Conservation (phyloP, 2,888 invertebrate species). For the Harpagoxenus sublaevis region DNA sequence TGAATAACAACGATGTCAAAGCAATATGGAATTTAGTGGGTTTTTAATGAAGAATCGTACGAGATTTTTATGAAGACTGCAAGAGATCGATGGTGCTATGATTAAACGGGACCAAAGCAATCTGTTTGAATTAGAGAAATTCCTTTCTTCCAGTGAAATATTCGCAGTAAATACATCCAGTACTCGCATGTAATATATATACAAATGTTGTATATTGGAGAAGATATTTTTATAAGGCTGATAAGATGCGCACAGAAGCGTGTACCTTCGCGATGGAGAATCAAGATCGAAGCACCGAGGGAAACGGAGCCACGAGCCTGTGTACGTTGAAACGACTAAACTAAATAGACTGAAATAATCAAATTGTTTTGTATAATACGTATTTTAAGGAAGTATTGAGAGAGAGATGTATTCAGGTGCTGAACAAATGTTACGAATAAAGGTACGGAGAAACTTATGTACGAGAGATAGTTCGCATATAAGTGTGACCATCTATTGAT, state of each 20-base stretch:
- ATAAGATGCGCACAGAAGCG: background rate
- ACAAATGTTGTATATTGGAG: background rate
- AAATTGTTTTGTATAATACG: slow-evolving; percentile 26
- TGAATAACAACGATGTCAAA: background rate
- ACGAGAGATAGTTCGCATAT: slow-evolving; percentile 4
- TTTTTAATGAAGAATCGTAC: background rate
- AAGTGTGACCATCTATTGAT: slow-evolving; percentile 62
- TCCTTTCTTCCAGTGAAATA: background rate
- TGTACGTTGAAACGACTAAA: background rate
- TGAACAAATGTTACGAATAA: slow-evolving; percentile 7
- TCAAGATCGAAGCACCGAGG: background rate
- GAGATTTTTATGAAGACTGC: background rate
- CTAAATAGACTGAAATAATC: background rate
- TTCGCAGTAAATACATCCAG: background rate
- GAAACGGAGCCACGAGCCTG: background rate
- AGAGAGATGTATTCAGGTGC: background rate
- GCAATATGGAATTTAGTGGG: background rate
- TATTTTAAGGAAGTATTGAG: slow-evolving; percentile 12
- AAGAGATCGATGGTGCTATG: background rate
- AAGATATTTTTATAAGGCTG: slow-evolving; percentile 7
- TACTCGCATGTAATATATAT: background rate
- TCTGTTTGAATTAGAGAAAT: background rate
- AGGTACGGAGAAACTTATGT: background rate
- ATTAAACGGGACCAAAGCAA: background rate
- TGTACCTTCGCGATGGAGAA: background rate